Base-by-base conservation (phyloP, 2,797 vertebrate species). In the Anabacerthia variegaticeps region DNA sequence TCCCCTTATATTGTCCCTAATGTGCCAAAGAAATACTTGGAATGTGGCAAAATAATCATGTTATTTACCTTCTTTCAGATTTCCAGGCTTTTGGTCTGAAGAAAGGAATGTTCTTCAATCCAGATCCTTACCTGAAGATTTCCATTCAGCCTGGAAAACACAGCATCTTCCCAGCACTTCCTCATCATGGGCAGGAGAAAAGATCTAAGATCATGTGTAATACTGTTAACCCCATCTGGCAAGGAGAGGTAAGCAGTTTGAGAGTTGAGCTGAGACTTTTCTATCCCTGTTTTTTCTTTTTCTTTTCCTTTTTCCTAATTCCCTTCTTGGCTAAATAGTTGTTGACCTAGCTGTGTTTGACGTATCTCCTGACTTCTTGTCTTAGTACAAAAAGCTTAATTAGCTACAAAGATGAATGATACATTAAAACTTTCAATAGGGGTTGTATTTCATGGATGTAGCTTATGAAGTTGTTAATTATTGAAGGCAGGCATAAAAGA, bases 51-150 rank as follows among this genome's bases (percentile, higher is more conserved):
- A 91, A 76, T 86, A 89, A 92, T 92, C 15, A 27, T n/a, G 12
- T 62, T 93, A 30, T 89, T 88, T 61, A 51, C 76, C 26, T 73
- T 93, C 92, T 96, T 95, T 74, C 89, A 99, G 99, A 99, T 97
- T 98, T 99, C 89, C 99, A 99, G 96, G 99, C 99, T 24, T 97
- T 99, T 87, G 99, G 99, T 51, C 96, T 99, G 96, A 99, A 99
- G 98, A 99, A 99, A 96, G 99, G 99, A 43, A 99, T 99, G 99
- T 99, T 99, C 97, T 99, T 99, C 96, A 99, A 99, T 94, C 99
- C 99, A 6, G 99, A 99, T 83, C 99, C 99, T 20, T 99, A 99
- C 88, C 98, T 99, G 97, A 99, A 99, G 97, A 99, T 99, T 93
- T 99, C 99, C 79, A 99, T 99, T 93, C 99, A 99, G 96, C 99